A percentile compares a stretch with the other conserved stretches of the same genome.
Evolutionary conservation across 1,140 invertebrate genomes (phyloP).

Genomic region (Drosophila pallidifrons): DNA sequence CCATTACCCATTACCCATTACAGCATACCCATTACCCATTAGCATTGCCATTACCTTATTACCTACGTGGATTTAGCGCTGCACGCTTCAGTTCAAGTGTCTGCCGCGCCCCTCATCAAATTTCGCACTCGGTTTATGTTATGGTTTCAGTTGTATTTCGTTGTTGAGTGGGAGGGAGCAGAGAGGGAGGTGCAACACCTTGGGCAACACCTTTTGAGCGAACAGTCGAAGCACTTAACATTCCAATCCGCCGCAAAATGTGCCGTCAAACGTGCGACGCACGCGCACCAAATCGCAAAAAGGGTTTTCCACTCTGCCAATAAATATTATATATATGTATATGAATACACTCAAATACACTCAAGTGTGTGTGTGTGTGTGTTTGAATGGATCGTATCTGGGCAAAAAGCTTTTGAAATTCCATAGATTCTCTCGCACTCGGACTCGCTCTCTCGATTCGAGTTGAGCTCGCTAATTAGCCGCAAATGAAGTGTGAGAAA

Average conservation of each 20-base stretch:
- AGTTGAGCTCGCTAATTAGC: conserved; percentile 27
- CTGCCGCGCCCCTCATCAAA: conserved; percentile 47
- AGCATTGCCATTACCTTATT: conserved; percentile 49
- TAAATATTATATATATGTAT: background rate
- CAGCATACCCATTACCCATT: conserved; percentile 34
- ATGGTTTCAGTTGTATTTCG: conserved; percentile 9
- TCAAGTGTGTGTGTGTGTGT: background rate
- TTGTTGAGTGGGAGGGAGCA: background rate
- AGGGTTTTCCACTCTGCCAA: conserved; percentile 13
- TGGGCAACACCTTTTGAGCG: conserved; percentile 20
- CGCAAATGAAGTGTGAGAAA: conserved; percentile 26
- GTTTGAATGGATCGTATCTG: background rate
- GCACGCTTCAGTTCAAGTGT: conserved; percentile 50
- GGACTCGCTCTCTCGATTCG: background rate
- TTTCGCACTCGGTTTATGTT: conserved; percentile 44
- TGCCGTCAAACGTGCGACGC: conserved; percentile 64
- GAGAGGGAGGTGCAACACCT: background rate
- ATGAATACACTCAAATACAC: background rate
- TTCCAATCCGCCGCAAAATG: conserved; percentile 44
- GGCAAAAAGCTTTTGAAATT: conserved; percentile 6
- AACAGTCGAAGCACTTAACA: conserved; percentile 42
- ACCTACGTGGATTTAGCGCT: conserved; percentile 34
- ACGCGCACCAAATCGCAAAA: conserved; percentile 67
- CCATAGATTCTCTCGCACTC: background rate
- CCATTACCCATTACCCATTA: conserved; percentile 45